Evolutionary conservation across 2,113 vertebrate genomes (phyloP).

Genomic region (Clarias magur): DNA sequence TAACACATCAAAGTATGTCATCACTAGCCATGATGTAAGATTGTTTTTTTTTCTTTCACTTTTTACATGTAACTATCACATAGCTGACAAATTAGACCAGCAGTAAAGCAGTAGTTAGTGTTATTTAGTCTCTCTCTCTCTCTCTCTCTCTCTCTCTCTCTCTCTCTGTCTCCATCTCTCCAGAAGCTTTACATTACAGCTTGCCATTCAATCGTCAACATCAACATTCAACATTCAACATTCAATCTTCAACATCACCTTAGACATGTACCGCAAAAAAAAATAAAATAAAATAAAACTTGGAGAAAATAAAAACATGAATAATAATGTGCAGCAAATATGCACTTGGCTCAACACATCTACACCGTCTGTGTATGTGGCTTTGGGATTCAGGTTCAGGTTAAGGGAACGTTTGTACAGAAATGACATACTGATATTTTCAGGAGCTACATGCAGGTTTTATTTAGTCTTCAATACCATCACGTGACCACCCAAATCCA

Average conservation of each 20-base stretch:
- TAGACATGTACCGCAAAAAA: neutral
- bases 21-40: neutral
- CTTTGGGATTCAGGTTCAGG: neutral
- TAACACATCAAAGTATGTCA: conserved; percentile 6
- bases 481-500: neutral
- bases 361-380: neutral
- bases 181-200: conserved; percentile 23
- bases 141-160: conserved; percentile 18
- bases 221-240: conserved; percentile 40
- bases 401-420: conserved; percentile 13
- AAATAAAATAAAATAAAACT: neutral
- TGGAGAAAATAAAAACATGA: too few relatives aligned
- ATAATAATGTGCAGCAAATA: conserved; percentile 14
- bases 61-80: neutral
- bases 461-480: neutral
- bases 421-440: neutral
- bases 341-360: conserved; percentile 20
- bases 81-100: conserved; percentile 1
- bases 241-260: conserved; percentile 26
- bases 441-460: conserved; percentile 25
- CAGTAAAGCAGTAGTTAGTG: conserved; percentile 29
- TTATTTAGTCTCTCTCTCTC: conserved; percentile 29
- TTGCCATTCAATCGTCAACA: conserved; percentile 45
- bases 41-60: neutral
- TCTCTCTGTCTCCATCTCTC: conserved; percentile 12